phyloP scores from a whole-genome alignment of 2,888 invertebrate genomes.

The Siphonodentalium dalli region DNA sequence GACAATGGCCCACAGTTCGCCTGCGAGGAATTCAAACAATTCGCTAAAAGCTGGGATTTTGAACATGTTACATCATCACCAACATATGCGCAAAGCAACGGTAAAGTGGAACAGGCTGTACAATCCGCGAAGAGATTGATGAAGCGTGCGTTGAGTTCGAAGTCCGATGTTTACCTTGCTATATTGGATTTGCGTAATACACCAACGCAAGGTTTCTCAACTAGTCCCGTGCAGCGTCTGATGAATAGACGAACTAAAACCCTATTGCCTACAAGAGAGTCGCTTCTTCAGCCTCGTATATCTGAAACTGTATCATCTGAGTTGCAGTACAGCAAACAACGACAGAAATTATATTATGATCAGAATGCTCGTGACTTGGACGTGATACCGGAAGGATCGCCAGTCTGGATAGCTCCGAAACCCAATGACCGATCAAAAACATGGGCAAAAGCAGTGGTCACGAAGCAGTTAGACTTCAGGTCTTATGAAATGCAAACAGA shows the following conservation, averaged over 20 bases:
- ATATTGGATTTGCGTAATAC: slow-evolving; percentile 6
- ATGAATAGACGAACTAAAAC: slow-evolving; percentile 5
- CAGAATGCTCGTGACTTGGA: no score
- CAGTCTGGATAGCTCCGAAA: no score
- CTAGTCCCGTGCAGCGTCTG: slow-evolving; percentile 2
- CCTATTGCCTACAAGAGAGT: neutral
- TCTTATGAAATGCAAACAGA: no score
- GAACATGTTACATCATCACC: slow-evolving; percentile 1
- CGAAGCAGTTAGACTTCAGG: no score
- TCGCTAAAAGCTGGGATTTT: no score
- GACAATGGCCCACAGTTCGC: slow-evolving; percentile 7
- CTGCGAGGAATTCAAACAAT: slow-evolving; percentile 4
- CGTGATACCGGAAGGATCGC: no score
- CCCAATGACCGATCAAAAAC: no score
- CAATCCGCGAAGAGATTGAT: slow-evolving; percentile 8
- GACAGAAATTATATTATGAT: no score
- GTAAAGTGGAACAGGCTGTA: slow-evolving; percentile 2
- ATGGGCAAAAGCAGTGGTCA: no score
- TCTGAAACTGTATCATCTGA: neutral
- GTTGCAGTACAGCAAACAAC: no score
- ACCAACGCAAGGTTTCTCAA: slow-evolving; percentile 2
- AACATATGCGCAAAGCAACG: neutral
- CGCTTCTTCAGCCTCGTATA: slow-evolving; percentile 1
- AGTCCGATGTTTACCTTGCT: neutral
- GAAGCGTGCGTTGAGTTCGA: neutral